phyloP scores from a whole-genome alignment of 2,113 vertebrate species.

The Zootoca vivipara region DNA sequence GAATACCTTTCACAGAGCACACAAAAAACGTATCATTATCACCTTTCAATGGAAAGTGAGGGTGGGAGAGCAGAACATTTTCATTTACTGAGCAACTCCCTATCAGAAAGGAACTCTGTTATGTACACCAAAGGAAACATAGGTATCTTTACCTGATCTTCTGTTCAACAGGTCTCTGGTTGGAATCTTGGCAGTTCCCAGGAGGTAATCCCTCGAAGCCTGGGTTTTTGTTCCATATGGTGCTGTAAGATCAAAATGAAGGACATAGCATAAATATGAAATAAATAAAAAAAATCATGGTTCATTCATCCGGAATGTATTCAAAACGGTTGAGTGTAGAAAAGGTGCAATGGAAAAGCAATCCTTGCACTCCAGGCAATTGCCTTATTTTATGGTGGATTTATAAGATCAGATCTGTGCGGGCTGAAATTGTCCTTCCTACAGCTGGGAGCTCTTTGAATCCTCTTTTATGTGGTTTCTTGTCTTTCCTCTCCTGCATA shows the following conservation, averaged over 20 bases:
- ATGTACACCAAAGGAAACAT: accelerated
- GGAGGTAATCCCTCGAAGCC: conserved; percentile 68
- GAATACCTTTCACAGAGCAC: conserved; percentile 78
- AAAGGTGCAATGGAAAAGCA: background rate
- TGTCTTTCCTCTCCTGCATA: background rate
- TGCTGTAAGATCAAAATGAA: conserved; percentile 53
- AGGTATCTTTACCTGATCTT: conserved; percentile 74
- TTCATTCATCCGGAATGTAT: background rate
- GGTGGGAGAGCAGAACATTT: no score
- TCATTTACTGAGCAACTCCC: background rate
- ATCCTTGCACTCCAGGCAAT: background rate
- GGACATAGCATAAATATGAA: background rate
- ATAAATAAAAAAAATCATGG: background rate
- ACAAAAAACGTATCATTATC: background rate
- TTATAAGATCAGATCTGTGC: background rate
- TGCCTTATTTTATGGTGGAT: accelerated
- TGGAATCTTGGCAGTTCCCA: conserved; percentile 76
- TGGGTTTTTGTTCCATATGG: conserved; percentile 33
- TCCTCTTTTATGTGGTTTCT: no score
- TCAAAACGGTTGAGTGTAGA: background rate
- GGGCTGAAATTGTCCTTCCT: background rate
- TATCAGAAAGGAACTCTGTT: background rate
- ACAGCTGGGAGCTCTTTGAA: background rate
- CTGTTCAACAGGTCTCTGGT: conserved; percentile 74
- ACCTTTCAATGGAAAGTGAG: background rate